Base-by-base conservation (phyloP, 2,113 vertebrate species). In the Acrocephalus arundinaceus region DNA sequence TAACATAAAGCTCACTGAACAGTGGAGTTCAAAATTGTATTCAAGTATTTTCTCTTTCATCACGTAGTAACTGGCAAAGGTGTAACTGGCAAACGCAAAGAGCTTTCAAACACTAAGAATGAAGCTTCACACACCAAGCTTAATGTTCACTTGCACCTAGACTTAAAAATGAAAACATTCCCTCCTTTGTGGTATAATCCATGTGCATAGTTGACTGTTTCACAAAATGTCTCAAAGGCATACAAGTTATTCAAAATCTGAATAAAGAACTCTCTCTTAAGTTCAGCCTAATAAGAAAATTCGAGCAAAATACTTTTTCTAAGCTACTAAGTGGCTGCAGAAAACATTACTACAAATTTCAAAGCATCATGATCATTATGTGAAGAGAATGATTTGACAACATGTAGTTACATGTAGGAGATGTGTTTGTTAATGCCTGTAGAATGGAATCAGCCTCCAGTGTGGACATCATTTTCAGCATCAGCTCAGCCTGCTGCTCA, bases 391-490 rank as follows among this genome's bases (percentile, higher is more conserved):
- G 6, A 82, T 78, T 81, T 81, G 85, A 87, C 41, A 94, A 89
- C 27, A 72, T 3, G 59, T 91, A 97, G 88, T 98, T 98, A 99
- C 99, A 98, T 97, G 99, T 97, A 89, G 99, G 99, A 55, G 99
- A 99, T 58, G 98, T 99, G 68, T 99, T 99, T 73, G 99, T 99
- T 91, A 99, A 98, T 17, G 99, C 99, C 90, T 99, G 99, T 41
- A 99, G 96, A 96, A 99, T 99, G 58, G 99, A 99, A 96, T 99
- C 99, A 6, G 99, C 99, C 98, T 99, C 99, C 62, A 99, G 93
- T 3, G 99, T 99, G 45, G 99, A 99, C 99, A 99, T 99, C 99
- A 99, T 99, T 97, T 99, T 99, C 83, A 99, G 97, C 99, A 99
- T 99, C 89, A 99, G 98, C 92, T 99, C 99, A 41, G 99, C 99